Percentiles rank a stretch among this genome's conserved stretches.
Conservation (phyloP, 2,888 invertebrate species). For the Biston stratarius region DNA sequence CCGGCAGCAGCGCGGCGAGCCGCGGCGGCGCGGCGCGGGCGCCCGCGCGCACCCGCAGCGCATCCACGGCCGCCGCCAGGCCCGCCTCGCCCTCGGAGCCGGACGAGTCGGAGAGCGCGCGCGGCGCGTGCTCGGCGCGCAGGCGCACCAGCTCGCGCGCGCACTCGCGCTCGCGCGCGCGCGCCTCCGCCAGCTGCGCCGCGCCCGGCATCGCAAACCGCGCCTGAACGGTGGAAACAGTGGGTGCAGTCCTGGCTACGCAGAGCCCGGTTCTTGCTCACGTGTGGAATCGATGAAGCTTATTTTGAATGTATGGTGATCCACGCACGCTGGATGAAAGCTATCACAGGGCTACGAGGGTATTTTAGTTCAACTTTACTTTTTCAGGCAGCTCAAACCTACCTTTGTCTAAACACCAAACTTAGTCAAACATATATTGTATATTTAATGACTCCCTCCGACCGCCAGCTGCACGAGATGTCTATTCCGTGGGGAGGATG, state of each 20-base stretch:
- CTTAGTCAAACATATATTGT: too few species aligned
- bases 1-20: conserved; percentile 26
- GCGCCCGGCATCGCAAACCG: conserved; percentile 59
- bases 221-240: conserved; percentile 42
- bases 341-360: too few species aligned
- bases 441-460: too few species aligned
- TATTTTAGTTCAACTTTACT: too few species aligned
- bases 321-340: too few species aligned
- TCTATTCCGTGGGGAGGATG: too few species aligned
- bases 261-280: too few species aligned
- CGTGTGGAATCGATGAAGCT: too few species aligned
- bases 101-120: conserved; percentile 53
- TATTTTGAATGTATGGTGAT: too few species aligned
- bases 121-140: conserved; percentile 39
- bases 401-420: background rate
- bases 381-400: too few species aligned
- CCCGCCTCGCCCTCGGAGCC: conserved; percentile 58
- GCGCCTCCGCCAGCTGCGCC: conserved; percentile 53
- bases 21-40: conserved; percentile 17
- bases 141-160: conserved; percentile 50
- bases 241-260: too few species aligned
- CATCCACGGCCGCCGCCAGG: conserved; percentile 51
- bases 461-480: too few species aligned
- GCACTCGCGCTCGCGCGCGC: conserved; percentile 54
- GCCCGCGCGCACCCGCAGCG: conserved; percentile 41